Conservation (phyloP, 2,888 invertebrate species). For the Callosobruchus maculatus region DNA sequence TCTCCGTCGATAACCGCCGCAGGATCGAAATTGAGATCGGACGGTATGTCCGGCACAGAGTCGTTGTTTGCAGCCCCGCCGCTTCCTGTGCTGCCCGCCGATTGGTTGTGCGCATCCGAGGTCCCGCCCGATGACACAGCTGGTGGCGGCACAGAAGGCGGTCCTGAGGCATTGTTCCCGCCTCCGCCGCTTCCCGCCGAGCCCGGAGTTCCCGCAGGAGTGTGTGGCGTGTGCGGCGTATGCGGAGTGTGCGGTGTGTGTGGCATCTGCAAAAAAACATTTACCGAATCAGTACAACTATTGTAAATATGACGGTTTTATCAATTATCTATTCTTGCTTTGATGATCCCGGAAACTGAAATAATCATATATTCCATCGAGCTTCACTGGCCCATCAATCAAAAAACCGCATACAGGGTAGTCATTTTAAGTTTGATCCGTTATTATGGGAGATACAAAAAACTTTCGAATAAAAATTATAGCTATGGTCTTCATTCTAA, state of each 20-base stretch:
- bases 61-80: conserved; percentile 18
- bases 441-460: no score
- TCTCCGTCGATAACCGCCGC: conserved; percentile 91
- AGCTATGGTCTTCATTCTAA: no score
- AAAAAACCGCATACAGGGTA: no score
- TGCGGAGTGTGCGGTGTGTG: conserved; percentile 78
- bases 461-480: no score
- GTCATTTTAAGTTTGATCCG: no score
- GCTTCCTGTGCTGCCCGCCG: conserved; percentile 50
- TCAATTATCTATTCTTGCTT: no score
- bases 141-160: conserved; percentile 74
- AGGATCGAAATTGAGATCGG: conserved; percentile 90
- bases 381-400: no score
- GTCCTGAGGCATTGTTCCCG: conserved; percentile 56
- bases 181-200: conserved; percentile 68
- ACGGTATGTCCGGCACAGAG: conserved; percentile 72
- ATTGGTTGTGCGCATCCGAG: conserved; percentile 26
- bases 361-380: no score
- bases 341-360: no score
- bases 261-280: conserved; percentile 53
- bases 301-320: no score
- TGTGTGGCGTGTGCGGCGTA: conserved; percentile 77
- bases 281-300: no score
- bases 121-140: conserved; percentile 17
- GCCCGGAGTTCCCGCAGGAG: conserved; percentile 63